Evolutionary conservation across 2,113 vertebrate genomes (phyloP).

Genomic region (Collichthys lucidus): DNA sequence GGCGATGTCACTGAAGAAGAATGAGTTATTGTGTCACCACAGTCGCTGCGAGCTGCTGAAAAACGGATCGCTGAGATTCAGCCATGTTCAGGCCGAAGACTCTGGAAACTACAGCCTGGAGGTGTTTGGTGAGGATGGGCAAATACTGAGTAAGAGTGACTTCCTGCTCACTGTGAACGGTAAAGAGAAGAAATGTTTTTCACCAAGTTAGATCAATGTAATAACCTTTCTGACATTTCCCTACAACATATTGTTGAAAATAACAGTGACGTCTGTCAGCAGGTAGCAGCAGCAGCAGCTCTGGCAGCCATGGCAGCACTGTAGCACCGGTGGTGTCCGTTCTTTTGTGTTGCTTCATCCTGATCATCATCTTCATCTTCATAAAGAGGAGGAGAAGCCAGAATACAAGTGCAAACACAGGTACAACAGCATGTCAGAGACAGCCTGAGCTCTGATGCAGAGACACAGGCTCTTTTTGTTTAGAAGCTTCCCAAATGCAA

Average conservation of each 20-base stretch:
- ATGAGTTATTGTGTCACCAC: not conserved
- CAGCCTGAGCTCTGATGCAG: not conserved
- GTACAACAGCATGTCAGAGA: slow-evolving; percentile 42
- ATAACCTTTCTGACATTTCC: too few relatives aligned
- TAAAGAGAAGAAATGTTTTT: not conserved
- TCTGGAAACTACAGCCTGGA: slow-evolving; percentile 46
- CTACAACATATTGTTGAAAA: not conserved
- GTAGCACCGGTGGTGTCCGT: too few relatives aligned
- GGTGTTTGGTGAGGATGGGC: slow-evolving; percentile 5
- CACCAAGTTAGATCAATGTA: too few relatives aligned
- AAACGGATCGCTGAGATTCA: slow-evolving; percentile 34
- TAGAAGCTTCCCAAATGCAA: too few relatives aligned
- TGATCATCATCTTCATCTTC: not conserved
- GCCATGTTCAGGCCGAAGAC: not conserved
- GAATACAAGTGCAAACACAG: not conserved
- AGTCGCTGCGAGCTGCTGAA: slow-evolving; percentile 24
- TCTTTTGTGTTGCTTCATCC: not conserved
- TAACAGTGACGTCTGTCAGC: not conserved
- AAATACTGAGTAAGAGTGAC: accelerated
- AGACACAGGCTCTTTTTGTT: not conserved
- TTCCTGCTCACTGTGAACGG: slow-evolving; percentile 40
- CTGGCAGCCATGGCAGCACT: not conserved
- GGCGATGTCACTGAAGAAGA: not conserved
- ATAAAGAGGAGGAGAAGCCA: slow-evolving; percentile 23
- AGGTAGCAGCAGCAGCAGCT: not conserved